phyloP scores from a whole-genome alignment of 1,140 invertebrate genomes.

The Diprion similis region DNA sequence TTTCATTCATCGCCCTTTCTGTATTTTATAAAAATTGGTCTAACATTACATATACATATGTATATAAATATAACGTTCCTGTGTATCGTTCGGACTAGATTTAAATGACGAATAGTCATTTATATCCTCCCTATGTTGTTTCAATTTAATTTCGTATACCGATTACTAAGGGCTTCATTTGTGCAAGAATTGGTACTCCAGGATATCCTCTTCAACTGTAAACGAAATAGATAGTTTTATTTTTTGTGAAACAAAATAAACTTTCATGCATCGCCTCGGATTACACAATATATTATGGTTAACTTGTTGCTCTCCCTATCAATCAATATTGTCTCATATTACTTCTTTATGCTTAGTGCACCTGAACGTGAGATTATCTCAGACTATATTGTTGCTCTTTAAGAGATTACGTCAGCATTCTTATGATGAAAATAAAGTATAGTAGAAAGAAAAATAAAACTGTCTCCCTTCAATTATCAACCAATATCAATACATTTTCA shows the following conservation, averaged over 20 bases:
- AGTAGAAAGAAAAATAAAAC: too few relatives aligned
- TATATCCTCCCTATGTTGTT: slow-evolving; percentile 21
- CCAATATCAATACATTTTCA: too few relatives aligned
- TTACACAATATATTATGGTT: too few relatives aligned
- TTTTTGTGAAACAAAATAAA: not conserved
- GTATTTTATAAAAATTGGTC: slow-evolving; percentile 54
- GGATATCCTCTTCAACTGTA: slow-evolving; percentile 55
- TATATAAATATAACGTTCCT: slow-evolving; percentile 41
- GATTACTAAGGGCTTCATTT: slow-evolving; percentile 47
- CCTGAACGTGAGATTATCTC: too few relatives aligned
- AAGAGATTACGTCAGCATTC: too few relatives aligned
- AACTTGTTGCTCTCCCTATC: too few relatives aligned
- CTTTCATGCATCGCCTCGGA: not conserved
- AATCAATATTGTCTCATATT: too few relatives aligned
- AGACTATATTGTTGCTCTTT: too few relatives aligned
- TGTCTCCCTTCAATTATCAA: too few relatives aligned
- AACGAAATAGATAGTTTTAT: slow-evolving; percentile 23
- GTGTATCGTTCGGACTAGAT: slow-evolving; percentile 35
- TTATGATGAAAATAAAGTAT: too few relatives aligned
- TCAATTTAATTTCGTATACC: slow-evolving; percentile 36
- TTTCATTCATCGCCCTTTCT: slow-evolving; percentile 36
- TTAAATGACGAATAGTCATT: slow-evolving; percentile 20
- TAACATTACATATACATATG: slow-evolving; percentile 50
- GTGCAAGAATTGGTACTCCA: slow-evolving; percentile 56
- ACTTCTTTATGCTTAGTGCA: too few relatives aligned